Base-by-base conservation (phyloP, 2,888 invertebrate genomes). In the Drosophila rubida region DNA sequence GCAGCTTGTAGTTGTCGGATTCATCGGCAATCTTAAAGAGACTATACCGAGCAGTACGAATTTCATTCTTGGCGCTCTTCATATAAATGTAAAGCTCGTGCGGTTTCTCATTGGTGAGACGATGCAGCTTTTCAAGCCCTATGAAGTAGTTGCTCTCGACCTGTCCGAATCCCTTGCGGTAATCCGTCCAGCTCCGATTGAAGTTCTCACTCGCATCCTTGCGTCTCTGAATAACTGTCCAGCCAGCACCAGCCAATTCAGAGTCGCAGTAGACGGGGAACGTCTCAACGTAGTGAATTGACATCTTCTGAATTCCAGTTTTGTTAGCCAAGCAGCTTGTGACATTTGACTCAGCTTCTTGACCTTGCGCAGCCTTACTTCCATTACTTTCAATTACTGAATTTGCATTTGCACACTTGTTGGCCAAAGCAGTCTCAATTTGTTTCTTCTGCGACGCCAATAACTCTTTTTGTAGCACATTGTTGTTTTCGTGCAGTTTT, bases 211-310 rank as follows among this genome's bases (percentile, higher is more conserved):
- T 30, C 2, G 45, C 39, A 53, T 68, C 39, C 3, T 1, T 14
- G 16, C 66, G 65, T n/a, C 66, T 37, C 30, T 65, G 68, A 6
- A 68, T 32, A 25, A 68, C 66, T 5, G 23, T 65, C 68, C 65
- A 68, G 2, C 48, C 48, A 3, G 46, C 1, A 1, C 23, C 57
- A 0, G 9, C 16, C 11, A 42, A 7, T 0, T n/a, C 7, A 0
- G 48, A 48, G 19, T 63, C 58, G 44, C 67, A 67, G 8, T 13
- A 1, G 2, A 51, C 50, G 0, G 35, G 0, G n/a, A 66, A 54
- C 0, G 8, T n/a, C 0, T 19, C 27, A 2, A 39, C 4, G 8
- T 27, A 9, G 14, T 23, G 9, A 8, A 53, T 9, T 23, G 0
- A 30, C 1, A 46, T 9, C 0, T 48, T 2, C 27, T 54, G 13